Evolutionary conservation across 2,797 vertebrate species (phyloP), one percentile per base, ranked within the genome.

Genomic region (Argya squamiceps): DNA sequence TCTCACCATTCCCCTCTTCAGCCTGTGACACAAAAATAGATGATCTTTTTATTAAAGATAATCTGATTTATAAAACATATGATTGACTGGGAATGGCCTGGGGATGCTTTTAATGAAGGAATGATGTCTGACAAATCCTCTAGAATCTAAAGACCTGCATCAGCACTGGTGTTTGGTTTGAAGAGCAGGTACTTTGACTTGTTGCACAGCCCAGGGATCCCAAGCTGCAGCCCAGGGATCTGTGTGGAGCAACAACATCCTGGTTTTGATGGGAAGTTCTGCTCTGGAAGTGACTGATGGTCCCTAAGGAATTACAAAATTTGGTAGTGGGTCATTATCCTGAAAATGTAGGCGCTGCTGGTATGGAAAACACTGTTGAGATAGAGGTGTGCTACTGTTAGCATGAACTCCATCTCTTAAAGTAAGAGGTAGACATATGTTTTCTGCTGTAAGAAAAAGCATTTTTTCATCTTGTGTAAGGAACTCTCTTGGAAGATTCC

Each of bases 221-320:
- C 32, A 41, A 1, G 30, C 41, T 46, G 36, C 49, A 19, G 32
- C 29, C 30, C 23, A 15, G 65, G 37, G 41, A 60, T 34, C 32
- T 60, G 0, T 19, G 8, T 47, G 30, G 65, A 87, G 11, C 23
- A 73, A 2, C 7, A n/a, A 1, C 11, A 3, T 8, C 4, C 27
- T 59, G 60, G 10, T 77, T 76, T 37, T 58, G 62, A 4, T n/a
- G 44, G 22, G 16, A 44, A 30, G 12, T 30, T 96, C 29, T 55
- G 16, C 53, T 67, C 47, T 73, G 36, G 32, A 80, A 52, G 56
- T 62, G 36, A 4, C 36, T 80, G 29, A 17, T 4, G 3, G 7
- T 59, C 41, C 0, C 0, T 43, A 34, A 70, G 32, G 15, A 46
- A 32, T 56, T 9, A 3, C 32, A 52, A 9, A 26, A 32, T 74